Evolutionary conservation across 2,113 vertebrate species (phyloP).

Genomic region (Oncorhynchus tshawytscha): DNA sequence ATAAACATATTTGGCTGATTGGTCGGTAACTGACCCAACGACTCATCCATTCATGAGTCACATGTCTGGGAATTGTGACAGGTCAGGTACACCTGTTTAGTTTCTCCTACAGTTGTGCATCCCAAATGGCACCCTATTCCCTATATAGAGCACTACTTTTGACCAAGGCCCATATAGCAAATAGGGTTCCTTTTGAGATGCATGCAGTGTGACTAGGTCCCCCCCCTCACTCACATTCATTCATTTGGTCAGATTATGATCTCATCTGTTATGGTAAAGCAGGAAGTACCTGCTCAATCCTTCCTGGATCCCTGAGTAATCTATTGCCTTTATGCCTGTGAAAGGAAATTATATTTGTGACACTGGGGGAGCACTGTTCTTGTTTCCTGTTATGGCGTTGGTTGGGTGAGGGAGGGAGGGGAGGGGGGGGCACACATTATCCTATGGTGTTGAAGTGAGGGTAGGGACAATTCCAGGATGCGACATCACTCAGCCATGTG

Average conservation of each 20-base stretch:
- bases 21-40: slow-evolving; percentile 19
- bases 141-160: too few relatives aligned
- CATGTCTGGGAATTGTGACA: slow-evolving; percentile 14
- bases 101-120: not conserved
- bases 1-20: slow-evolving; percentile 36
- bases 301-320: slow-evolving; percentile 26
- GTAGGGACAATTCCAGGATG: slow-evolving; percentile 19
- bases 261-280: not conserved
- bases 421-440: not conserved
- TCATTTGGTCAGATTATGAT: too few relatives aligned
- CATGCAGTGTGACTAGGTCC: too few relatives aligned
- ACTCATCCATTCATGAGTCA: slow-evolving; percentile 4
- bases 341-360: slow-evolving; percentile 34
- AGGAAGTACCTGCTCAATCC: not conserved
- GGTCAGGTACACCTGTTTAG: slow-evolving; percentile 32
- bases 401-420: not conserved
- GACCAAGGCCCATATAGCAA: too few relatives aligned
- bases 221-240: too few relatives aligned
- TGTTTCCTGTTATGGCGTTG: slow-evolving; percentile 18
- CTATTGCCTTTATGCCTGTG: slow-evolving; percentile 30
- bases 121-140: too few relatives aligned
- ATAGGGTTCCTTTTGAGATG: too few relatives aligned
- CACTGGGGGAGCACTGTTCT: slow-evolving; percentile 22
- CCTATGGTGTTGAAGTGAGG: not conserved
- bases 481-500: slow-evolving; percentile 18